Base-by-base conservation (phyloP, 2,888 invertebrate genomes). In the Linyphia triangularis region DNA sequence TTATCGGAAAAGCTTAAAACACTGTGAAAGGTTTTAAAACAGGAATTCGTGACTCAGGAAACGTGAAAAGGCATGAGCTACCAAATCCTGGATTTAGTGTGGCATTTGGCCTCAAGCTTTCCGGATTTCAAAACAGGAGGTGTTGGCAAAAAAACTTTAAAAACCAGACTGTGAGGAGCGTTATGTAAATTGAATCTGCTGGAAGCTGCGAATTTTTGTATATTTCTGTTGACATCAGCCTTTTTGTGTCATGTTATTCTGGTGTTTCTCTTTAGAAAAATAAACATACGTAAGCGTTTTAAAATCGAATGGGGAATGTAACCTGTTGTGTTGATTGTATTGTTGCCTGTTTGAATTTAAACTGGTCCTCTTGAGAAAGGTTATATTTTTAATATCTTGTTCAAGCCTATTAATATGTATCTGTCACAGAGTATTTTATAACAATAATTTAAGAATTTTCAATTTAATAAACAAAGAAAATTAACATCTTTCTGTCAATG, bases 141-240 rank as follows among this genome's bases (percentile, higher is more conserved):
- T 63, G 82, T 72, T 61, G 28, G 61, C n/a, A 82, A 61, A 82
- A 77, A 82, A 63, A 43, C 57, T 24, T 51, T 33, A 51, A 51
- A 51, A 22, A 30, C 59, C 30, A 13, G n/a, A 16, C 13, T 22
- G 67, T 63, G 78, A 79, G 78, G 78, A 63, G 70, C 40, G 70
- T 82, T 82, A 82, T 82, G 82, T 82, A 82, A 82, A 82, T 82
- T 82, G 82, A 82, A 82, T 82, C 61, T 33, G 70, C 72, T 43
- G 40, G 61, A 82, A 61, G 43, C 51, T 72, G 33, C 59, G 30
- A 72, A 61, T 57, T 51, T 72, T 70, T 33, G 43, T 70, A 72
- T 82, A 82, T 82, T 82, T 82, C 40, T 82, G 72, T 82, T 59
- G 82, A 72, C 82, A 82, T 82, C 82, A 72, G 82, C 82, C n/a